Base-by-base conservation (phyloP, 2,797 vertebrate genomes). In the Miichthys miiuy region DNA sequence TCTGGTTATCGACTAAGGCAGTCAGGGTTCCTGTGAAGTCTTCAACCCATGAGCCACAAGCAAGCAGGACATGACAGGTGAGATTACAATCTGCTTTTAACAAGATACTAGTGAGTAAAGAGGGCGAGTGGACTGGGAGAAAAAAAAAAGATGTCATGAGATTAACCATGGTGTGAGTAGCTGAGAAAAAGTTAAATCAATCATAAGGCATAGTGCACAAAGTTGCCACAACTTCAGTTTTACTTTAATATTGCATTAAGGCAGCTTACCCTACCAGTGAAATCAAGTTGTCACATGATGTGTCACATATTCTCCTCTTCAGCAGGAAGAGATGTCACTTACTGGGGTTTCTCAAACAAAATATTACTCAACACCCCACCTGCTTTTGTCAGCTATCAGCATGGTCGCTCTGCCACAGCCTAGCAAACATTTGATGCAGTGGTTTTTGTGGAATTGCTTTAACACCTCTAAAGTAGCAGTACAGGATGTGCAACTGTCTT, bases 1-100 rank as follows among this genome's bases (percentile, higher is more conserved):
- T 92, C 84, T 90, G 86, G 86, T 90, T 93, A 91, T 91, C 65
- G 77, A 87, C 90, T 67, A 89, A 83, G 73, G 80, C 79, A 88
- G 74, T 55, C 64, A 47, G 41, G 77, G 75, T 81, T 86, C 61
- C 77, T 83, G 77, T 82, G 75, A 76, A 86, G 75, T 68, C 65
- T 82, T 87, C 52, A 57, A 80, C 87, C 78, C 72, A 87, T 34
- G 56, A 83, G 72, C 84, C 80, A 85, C 84, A 86, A 70, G 72
- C 58, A 70, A 84, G 76, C 66, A 69, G 56, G 75, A 84, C 81
- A 88, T 67, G 84, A 84, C 63, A 75, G 82, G 56, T 20, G 1
- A 90, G 87, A 90, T 93, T 84, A 82, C 44, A 82, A 89, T 84
- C 84, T 87, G 75, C 67, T 78, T 79, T 85, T 77, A 71, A 86